These are phyloP conservation scores for Centropristis striata DNA, from an alignment of 2,113 vertebrate species.

Conservation along the genomic window DNA sequence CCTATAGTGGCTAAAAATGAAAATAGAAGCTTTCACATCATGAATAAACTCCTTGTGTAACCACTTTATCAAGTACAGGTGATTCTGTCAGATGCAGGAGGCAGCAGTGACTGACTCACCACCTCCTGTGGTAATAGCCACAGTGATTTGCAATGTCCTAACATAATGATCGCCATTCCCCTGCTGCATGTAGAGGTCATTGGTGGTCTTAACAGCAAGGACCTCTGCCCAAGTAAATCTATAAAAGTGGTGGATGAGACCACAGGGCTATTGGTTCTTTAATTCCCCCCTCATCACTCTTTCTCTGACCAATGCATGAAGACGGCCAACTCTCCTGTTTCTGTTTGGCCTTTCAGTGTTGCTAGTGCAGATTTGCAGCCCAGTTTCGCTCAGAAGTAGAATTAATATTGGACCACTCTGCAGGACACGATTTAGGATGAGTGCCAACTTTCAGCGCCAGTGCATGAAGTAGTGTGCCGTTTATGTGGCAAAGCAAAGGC, in stretches of 20 bases:
- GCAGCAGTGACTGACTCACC: slow-evolving; percentile 37
- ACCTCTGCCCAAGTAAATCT: slow-evolving; percentile 55
- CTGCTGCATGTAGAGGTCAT: slow-evolving; percentile 46
- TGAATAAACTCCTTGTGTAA: slow-evolving; percentile 31
- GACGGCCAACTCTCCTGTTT: slow-evolving; percentile 5
- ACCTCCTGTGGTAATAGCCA: slow-evolving; percentile 43
- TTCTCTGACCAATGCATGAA: background rate
- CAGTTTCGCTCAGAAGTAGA: background rate
- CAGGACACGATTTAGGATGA: background rate
- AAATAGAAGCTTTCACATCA: slow-evolving; percentile 43
- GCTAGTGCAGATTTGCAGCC: background rate
- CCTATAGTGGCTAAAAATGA: slow-evolving; percentile 29
- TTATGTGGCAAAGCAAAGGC: background rate
- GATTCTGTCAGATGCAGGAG: slow-evolving; percentile 40
- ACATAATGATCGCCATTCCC: slow-evolving; percentile 46
- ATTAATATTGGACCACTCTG: background rate
- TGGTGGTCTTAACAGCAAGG: slow-evolving; percentile 37
- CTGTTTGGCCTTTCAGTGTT: background rate
- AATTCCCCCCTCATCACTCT: slow-evolving; percentile 1
- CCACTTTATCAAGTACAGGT: slow-evolving; percentile 24
- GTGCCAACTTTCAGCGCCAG: background rate
- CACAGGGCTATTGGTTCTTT: slow-evolving; percentile 31
- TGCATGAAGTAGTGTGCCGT: background rate
- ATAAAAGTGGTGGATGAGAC: slow-evolving; percentile 36
- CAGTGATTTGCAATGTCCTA: slow-evolving; percentile 56